Evolutionary conservation across 2,888 invertebrate genomes (phyloP).

Genomic region (Drosophila monieri): DNA sequence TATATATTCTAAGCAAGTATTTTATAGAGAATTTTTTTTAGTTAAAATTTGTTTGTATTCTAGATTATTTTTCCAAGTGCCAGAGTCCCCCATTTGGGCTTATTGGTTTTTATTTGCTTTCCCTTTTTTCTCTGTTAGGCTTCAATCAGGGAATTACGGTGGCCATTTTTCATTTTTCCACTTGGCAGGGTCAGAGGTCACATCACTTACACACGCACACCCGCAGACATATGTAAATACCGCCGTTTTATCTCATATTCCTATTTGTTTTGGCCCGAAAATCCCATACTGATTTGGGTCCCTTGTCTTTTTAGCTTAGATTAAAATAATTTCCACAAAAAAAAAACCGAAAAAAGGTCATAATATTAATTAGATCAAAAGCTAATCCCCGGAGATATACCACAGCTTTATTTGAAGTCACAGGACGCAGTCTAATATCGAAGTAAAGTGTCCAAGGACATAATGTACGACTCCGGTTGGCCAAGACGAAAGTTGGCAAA

Average conservation of each 20-base stretch:
- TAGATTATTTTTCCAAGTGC: neutral
- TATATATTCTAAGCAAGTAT: neutral
- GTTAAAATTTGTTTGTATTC: neutral
- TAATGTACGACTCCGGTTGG: slow-evolving; percentile 17
- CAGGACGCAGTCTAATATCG: slow-evolving; percentile 4
- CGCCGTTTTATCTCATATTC: slow-evolving; percentile 27
- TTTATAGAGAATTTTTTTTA: too few relatives aligned
- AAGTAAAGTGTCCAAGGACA: neutral
- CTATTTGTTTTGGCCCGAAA: slow-evolving; percentile 17
- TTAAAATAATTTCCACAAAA: slow-evolving; percentile 5
- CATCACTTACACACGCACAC: slow-evolving; percentile 20
- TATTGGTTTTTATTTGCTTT: slow-evolving; percentile 31
- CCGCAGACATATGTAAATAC: slow-evolving; percentile 32
- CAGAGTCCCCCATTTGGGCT: slow-evolving; percentile 3
- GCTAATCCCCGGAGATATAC: neutral
- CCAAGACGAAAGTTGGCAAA: neutral
- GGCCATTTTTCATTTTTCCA: slow-evolving; percentile 58
- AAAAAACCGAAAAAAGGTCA: neutral
- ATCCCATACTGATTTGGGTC: slow-evolving; percentile 11
- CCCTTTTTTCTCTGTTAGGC: slow-evolving; percentile 30
- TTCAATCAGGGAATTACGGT: slow-evolving; percentile 68
- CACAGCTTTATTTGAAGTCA: neutral
- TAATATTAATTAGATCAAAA: slow-evolving; percentile 25
- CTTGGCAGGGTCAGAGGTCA: slow-evolving; percentile 31
- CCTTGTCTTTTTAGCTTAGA: slow-evolving; percentile 22